Percentiles rank a stretch among this genome's conserved stretches.
These are phyloP conservation scores for Ceratina australensis DNA, from an alignment of 1,140 invertebrate genomes.

Conservation along the genomic window DNA sequence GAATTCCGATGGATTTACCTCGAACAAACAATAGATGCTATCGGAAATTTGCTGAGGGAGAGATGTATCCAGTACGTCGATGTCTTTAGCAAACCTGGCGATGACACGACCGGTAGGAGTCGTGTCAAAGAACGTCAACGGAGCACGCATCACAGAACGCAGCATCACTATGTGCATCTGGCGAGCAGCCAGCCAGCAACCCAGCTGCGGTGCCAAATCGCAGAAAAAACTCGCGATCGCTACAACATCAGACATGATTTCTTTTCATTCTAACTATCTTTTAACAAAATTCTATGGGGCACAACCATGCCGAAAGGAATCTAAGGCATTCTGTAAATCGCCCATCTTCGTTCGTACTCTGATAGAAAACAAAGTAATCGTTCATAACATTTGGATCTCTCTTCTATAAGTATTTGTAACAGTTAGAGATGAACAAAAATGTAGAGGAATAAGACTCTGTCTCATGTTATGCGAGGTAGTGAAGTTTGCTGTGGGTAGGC, in stretches of 20 bases:
- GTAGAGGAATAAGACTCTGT: conserved; percentile 42
- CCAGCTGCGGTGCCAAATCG: conserved; percentile 86
- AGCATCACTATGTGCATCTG: conserved; percentile 89
- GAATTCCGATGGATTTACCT: conserved; percentile 83
- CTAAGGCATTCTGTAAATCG: conserved; percentile 1
- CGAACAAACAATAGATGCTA: conserved; percentile 88
- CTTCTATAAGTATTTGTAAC: conserved; percentile 15
- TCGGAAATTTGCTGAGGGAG: conserved; percentile 86
- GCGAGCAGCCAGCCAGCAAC: conserved; percentile 86
- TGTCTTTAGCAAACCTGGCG: conserved; percentile 91
- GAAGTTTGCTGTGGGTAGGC: conserved; percentile 75
- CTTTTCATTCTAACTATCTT: conserved; percentile 61
- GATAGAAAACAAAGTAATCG: not conserved
- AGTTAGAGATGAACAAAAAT: conserved; percentile 18
- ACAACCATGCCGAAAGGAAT: conserved; percentile 8
- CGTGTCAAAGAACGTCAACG: conserved; percentile 92
- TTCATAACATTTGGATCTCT: not conserved
- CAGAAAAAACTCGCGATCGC: conserved; percentile 84
- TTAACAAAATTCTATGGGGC: not conserved
- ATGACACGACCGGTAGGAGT: conserved; percentile 93
- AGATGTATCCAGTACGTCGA: conserved; percentile 86
- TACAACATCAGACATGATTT: conserved; percentile 79
- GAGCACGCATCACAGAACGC: conserved; percentile 86
- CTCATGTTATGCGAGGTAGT: conserved; percentile 65
- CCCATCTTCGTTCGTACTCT: not conserved